Evolutionary conservation across 1,140 invertebrate species (phyloP).

Genomic region (Euura lappo): DNA sequence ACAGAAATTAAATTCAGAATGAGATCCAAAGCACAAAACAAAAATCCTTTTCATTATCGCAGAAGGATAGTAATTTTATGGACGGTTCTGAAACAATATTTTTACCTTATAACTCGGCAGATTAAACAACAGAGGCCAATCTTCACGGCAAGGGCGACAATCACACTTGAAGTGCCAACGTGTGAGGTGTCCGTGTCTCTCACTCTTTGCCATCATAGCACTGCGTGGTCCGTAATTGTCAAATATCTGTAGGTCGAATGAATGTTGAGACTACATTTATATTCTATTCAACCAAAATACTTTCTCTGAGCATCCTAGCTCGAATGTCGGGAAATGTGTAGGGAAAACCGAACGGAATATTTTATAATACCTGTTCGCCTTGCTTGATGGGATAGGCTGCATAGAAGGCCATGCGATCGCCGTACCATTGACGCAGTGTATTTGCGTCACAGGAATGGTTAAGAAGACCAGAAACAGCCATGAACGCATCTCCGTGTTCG

Average conservation of each 20-base stretch:
- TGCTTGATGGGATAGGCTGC: neutral
- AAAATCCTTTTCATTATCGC: neutral
- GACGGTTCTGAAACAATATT: neutral
- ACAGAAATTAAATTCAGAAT: neutral
- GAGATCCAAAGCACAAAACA: neutral
- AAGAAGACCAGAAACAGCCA: neutral
- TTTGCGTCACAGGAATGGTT: neutral
- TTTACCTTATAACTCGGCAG: conserved; percentile 23
- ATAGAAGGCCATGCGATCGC: neutral
- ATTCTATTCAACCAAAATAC: neutral
- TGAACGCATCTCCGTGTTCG: neutral
- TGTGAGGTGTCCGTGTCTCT: conserved; percentile 33
- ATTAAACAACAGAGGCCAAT: conserved; percentile 33
- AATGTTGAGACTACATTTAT: neutral
- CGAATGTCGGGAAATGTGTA: neutral
- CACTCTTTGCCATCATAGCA: conserved; percentile 27
- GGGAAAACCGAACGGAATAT: neutral
- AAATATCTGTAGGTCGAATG: conserved; percentile 40
- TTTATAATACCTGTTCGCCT: conserved; percentile 60
- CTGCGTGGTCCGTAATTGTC: conserved; percentile 49
- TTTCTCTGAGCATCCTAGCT: neutral
- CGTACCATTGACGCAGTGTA: neutral
- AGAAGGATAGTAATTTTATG: neutral
- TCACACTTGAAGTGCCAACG: conserved; percentile 35
- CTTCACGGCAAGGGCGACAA: conserved; percentile 30